phyloP scores from a whole-genome alignment of 2,888 invertebrate species.

The Melanotus villosus region DNA sequence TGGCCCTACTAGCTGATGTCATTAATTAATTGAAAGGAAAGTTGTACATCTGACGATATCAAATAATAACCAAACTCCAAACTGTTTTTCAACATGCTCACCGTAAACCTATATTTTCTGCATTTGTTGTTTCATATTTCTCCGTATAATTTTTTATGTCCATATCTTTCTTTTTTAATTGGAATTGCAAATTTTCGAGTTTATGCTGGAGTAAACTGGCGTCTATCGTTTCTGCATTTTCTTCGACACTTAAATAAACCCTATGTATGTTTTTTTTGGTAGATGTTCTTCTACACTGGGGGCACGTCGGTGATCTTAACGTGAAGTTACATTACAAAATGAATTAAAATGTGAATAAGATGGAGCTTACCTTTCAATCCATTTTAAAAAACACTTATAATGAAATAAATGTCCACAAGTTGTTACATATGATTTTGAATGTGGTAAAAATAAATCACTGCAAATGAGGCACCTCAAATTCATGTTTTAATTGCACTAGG shows the following conservation, averaged over 20 bases:
- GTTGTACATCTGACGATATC: too few relatives aligned
- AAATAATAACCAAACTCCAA: too few relatives aligned
- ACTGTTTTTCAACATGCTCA: conserved; percentile 50
- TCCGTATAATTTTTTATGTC: conserved; percentile 62
- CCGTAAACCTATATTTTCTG: conserved; percentile 63
- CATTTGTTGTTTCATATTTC: conserved; percentile 61
- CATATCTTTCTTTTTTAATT: conserved; percentile 71
- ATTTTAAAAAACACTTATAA: conserved; percentile 75
- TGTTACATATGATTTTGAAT: conserved; percentile 75
- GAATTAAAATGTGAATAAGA: background rate
- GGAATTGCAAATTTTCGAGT: conserved; percentile 75
- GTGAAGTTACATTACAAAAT: background rate
- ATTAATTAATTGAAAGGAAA: too few relatives aligned
- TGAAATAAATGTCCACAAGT: conserved; percentile 83
- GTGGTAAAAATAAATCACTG: conserved; percentile 75
- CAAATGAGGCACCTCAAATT: conserved; percentile 80
- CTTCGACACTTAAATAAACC: conserved; percentile 77
- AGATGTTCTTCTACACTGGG: conserved; percentile 81
- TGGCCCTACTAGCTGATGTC: too few relatives aligned
- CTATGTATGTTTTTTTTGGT: conserved; percentile 75
- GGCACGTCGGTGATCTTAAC: conserved; percentile 80
- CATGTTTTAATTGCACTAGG: too few relatives aligned
- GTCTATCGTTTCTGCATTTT: conserved; percentile 73
- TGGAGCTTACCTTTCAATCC: conserved; percentile 76
- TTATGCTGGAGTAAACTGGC: conserved; percentile 75